Conservation (phyloP, 1,140 invertebrate species). For the Musca vetustissima region DNA sequence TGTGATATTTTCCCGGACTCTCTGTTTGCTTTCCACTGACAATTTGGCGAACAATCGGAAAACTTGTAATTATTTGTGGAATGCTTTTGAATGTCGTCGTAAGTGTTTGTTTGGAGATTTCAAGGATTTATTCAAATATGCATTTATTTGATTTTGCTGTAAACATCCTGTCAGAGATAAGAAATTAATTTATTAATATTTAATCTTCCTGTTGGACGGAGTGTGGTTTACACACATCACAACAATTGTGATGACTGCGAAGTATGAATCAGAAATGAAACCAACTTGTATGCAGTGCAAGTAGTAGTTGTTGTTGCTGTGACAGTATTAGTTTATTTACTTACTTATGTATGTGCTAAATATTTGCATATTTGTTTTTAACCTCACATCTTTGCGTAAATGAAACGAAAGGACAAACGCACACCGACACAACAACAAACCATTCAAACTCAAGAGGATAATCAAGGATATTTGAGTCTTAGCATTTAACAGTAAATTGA, state of each 20-base stretch:
- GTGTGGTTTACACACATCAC: not conserved
- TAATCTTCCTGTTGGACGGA: constrained; percentile 1
- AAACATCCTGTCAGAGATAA: constrained; percentile 19
- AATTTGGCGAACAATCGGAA: too few relatives aligned
- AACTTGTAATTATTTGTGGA: too few relatives aligned
- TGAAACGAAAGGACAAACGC: too few relatives aligned
- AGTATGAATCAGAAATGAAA: too few relatives aligned
- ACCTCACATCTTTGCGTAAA: too few relatives aligned
- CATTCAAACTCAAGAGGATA: constrained; percentile 1
- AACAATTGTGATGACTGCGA: not conserved
- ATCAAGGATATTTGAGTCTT: constrained; percentile 10
- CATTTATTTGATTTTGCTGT: constrained; percentile 4
- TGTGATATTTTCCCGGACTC: too few relatives aligned
- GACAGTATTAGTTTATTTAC: not conserved
- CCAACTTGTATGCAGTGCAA: too few relatives aligned
- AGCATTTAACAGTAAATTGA: constrained; percentile 7
- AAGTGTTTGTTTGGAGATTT: not conserved
- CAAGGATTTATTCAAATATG: constrained; percentile 10
- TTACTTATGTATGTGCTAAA: not conserved
- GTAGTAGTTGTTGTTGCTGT: too few relatives aligned
- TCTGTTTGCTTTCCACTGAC: too few relatives aligned
- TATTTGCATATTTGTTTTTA: not conserved
- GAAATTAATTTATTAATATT: constrained; percentile 24
- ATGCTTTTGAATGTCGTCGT: too few relatives aligned
- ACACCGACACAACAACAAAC: too few relatives aligned